phyloP scores from a whole-genome alignment of 2,113 vertebrate genomes.

The Epinephelus cyanopodus region DNA sequence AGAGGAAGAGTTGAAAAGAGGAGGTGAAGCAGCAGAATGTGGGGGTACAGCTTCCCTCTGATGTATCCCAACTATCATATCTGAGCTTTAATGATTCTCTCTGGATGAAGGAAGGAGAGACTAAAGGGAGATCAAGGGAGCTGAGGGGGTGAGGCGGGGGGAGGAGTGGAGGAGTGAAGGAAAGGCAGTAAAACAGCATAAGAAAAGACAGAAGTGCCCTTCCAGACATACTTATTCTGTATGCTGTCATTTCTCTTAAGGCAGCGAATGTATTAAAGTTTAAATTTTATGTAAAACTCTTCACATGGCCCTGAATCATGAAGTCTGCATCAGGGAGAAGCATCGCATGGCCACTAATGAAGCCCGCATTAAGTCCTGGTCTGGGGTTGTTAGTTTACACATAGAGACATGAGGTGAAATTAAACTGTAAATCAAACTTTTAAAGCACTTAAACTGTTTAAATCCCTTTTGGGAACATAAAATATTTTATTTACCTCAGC shows the following conservation, averaged over 20 bases:
- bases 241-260: background rate
- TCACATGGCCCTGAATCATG: background rate
- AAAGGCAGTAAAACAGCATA: conserved; percentile 47
- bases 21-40: conserved; percentile 59
- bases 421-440: conserved; percentile 16
- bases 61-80: conserved; percentile 62
- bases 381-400: background rate
- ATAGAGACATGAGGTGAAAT: background rate
- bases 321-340: background rate
- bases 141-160: conserved; percentile 33
- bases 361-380: background rate
- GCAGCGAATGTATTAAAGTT: conserved; percentile 7
- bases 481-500: background rate
- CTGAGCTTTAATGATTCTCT: conserved; percentile 76
- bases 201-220: conserved; percentile 38
- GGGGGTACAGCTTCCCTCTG: conserved; percentile 61
- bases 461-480: background rate
- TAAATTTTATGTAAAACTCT: background rate
- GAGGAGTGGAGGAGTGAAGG: conserved; percentile 19
- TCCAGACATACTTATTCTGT: conserved; percentile 33
- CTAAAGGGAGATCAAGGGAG: conserved; percentile 70
- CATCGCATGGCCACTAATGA: background rate
- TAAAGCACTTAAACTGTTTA: background rate
- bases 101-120: conserved; percentile 63
- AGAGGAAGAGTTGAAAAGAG: conserved; percentile 53